Evolutionary conservation across 2,797 vertebrate species (phyloP), one percentile per base, ranked within the genome.

Genomic region (Lepilemur ruficaudatus): DNA sequence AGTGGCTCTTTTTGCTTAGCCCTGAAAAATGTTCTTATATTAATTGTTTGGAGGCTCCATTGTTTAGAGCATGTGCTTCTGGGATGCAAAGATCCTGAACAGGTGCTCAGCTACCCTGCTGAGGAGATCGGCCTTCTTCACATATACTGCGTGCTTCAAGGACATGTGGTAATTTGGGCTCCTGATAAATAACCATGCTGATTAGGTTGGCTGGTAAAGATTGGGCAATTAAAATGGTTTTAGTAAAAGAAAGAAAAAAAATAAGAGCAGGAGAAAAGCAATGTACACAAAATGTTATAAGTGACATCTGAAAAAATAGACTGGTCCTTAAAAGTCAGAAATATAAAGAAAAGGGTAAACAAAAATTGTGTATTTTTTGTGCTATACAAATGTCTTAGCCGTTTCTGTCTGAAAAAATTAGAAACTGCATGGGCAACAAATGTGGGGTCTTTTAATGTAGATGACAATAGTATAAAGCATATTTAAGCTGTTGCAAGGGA

Each of bases 41-140:
- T 87, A 91, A 98, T 96, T 97, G 95, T 76, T 35, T 96, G 63
- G 15, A 95, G 93, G 95, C 81, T 17, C 43, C 38, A 59, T 92
- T 88, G 52, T 96, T 96, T 91, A 73, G 79, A 73, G 7, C 23
- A 1, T 35, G 22, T 79, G 83, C 63, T 91, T 81, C 85, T 84
- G 91, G 18, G 93, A 38, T 76, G 59, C 57, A 67, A 48, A 70
- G 91, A 41, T 57, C 67, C 57, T 85, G 84, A 94, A 90, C 96
- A 96, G 79, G 78, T 94, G 80, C 84, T 93, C n/a, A 15, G 87
- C 73, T 61, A 8, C 43, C 90, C 92, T 85, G 93, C 73, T 82
- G 75, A 94, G 25, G 25, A 94, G 65, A n/a, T 7, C 14, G 28
- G 52, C 55, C 93, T 97, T 97, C 83, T 87, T 96, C 46, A 43